A percentile compares a stretch with the other conserved stretches of the same genome.
Evolutionary conservation across 2,113 vertebrate species (phyloP).

Genomic region (Oreochromis niloticus): DNA sequence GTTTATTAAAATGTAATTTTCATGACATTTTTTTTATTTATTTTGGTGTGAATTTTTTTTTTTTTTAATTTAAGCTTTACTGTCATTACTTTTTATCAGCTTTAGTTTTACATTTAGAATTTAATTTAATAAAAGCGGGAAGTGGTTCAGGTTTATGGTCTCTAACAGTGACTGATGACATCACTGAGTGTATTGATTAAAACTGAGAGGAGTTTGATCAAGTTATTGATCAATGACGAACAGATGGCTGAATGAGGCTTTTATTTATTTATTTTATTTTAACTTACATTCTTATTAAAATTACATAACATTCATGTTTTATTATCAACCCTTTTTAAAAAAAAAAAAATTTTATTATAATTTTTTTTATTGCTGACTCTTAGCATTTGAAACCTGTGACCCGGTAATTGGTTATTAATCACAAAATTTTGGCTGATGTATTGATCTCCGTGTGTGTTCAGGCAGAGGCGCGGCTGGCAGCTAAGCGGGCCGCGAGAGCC

Average conservation of each 20-base stretch:
- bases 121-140: neutral
- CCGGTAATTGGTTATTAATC: neutral
- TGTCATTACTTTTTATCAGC: neutral
- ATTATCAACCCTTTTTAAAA: neutral
- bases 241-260: neutral
- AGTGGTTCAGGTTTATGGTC: neutral
- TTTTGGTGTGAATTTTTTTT: neutral
- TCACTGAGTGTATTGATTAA: neutral
- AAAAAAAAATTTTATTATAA: neutral
- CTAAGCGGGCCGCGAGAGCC: slow-evolving; percentile 82
- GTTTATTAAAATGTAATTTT: neutral
- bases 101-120: neutral
- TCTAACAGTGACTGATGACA: neutral
- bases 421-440: neutral
- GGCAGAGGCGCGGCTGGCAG: slow-evolving; percentile 86
- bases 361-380: neutral
- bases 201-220: neutral
- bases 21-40: neutral
- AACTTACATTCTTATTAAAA: neutral
- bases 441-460: slow-evolving; percentile 18
- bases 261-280: neutral
- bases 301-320: neutral
- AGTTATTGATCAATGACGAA: neutral
- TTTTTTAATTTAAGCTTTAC: neutral
- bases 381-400: neutral